Percentiles rank a stretch among this genome's conserved stretches.
These are phyloP conservation scores for Halcyon badia DNA, from an alignment of 2,797 vertebrate species.

Conservation along the genomic window DNA sequence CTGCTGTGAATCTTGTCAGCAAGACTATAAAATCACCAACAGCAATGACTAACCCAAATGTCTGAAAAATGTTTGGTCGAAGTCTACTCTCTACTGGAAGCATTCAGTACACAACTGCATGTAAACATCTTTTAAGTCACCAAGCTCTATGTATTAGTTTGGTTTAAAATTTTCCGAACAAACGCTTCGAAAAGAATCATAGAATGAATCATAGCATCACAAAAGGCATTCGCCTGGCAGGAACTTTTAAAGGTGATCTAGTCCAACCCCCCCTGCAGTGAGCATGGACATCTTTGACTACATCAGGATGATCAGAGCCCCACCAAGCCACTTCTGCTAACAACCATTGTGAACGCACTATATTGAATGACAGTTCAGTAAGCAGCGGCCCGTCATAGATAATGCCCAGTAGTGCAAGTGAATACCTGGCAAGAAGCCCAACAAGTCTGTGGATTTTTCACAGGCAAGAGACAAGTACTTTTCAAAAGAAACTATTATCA, in stretches of 20 bases:
- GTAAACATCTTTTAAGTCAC: neutral
- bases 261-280: too few species aligned
- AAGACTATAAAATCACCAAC: neutral
- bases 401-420: neutral
- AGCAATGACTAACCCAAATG: fast-evolving
- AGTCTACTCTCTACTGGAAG: neutral
- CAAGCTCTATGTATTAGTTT: neutral
- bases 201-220: too few species aligned
- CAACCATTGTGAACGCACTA: neutral
- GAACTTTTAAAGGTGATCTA: too few species aligned
- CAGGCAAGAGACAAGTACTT: neutral
- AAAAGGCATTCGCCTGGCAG: too few species aligned
- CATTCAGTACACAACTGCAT: neutral
- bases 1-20: neutral
- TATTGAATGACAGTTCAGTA: neutral
- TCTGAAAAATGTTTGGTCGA: neutral
- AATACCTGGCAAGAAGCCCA: neutral
- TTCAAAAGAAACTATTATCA: neutral
- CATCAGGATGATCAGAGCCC: too few species aligned
- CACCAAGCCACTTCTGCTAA: neutral
- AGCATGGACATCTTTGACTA: too few species aligned
- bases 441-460: neutral
- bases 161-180: neutral
- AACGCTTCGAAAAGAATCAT: neutral
- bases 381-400: neutral